Evolutionary conservation across 2,797 vertebrate species (phyloP).

Genomic region (Anolis apletophallus): DNA sequence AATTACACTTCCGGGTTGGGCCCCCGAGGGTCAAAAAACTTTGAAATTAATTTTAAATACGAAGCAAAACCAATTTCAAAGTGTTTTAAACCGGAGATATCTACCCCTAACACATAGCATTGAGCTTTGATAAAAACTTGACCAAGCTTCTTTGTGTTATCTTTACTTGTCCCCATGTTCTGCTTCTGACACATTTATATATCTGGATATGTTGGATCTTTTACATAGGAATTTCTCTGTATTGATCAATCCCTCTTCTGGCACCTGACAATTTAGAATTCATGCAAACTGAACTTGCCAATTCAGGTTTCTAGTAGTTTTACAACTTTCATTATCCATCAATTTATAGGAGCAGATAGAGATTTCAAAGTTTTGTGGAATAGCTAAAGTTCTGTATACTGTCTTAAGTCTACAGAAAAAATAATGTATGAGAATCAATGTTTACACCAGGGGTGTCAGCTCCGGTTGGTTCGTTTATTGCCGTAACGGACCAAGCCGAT

Average conservation of each 20-base stretch:
- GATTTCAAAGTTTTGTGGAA: background rate
- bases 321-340: background rate
- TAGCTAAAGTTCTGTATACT: background rate
- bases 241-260: too few species aligned
- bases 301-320: background rate
- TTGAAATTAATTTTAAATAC: too few species aligned
- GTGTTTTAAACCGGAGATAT: too few species aligned
- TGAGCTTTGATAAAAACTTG: background rate
- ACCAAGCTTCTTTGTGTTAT: background rate
- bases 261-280: background rate
- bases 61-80: too few species aligned
- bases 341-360: slow-evolving; percentile 2
- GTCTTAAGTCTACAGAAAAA: background rate
- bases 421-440: background rate
- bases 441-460: background rate
- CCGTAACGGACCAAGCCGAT: too few species aligned
- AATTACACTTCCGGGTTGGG: too few species aligned
- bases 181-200: background rate
- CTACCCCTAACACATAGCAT: too few species aligned
- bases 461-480: too few species aligned
- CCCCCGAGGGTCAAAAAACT: too few species aligned
- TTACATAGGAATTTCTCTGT: too few species aligned
- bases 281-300: background rate
- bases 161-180: background rate
- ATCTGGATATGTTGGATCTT: too few species aligned